Conservation (phyloP, 1,140 invertebrate species). For the Cotesia glomerata region DNA sequence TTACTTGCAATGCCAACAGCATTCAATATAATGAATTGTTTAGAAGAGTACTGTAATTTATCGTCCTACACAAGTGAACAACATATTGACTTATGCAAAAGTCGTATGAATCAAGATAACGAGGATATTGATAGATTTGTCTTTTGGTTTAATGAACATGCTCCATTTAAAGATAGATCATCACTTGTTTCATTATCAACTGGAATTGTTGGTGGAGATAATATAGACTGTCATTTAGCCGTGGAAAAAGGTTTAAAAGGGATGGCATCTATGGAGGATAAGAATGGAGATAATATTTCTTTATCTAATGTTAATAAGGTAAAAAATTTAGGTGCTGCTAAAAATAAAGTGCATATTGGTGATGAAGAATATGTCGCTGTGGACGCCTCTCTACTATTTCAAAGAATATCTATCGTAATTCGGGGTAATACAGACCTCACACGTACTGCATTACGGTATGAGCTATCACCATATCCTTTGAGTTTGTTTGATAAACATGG, state of each 20-base stretch:
- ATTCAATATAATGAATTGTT: neutral
- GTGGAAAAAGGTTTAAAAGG: slow-evolving; percentile 44
- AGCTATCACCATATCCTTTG: slow-evolving; percentile 49
- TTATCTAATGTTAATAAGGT: slow-evolving; percentile 16
- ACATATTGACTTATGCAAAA: slow-evolving; percentile 53
- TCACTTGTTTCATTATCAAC: slow-evolving; percentile 49
- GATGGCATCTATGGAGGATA: slow-evolving; percentile 23
- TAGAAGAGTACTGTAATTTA: slow-evolving; percentile 1
- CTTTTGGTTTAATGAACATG: slow-evolving; percentile 48
- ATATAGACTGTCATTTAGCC: slow-evolving; percentile 55
- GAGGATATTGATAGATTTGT: slow-evolving; percentile 47
- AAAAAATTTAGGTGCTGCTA: slow-evolving; percentile 21
- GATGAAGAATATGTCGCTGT: slow-evolving; percentile 25
- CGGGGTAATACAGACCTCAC: slow-evolving; percentile 39
- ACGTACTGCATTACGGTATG: slow-evolving; percentile 51
- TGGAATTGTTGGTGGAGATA: slow-evolving; percentile 49
- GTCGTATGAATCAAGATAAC: slow-evolving; percentile 50
- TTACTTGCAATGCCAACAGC: neutral
- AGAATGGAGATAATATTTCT: slow-evolving; percentile 6
- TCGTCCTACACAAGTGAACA: slow-evolving; percentile 41
- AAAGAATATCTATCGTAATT: slow-evolving; percentile 45
- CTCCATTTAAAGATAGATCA: slow-evolving; percentile 44
- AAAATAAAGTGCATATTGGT: slow-evolving; percentile 25
- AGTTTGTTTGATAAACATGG: slow-evolving; percentile 46
- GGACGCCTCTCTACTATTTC: slow-evolving; percentile 52